Conservation (phyloP, 2,888 invertebrate genomes). For the Dryococelus australis region DNA sequence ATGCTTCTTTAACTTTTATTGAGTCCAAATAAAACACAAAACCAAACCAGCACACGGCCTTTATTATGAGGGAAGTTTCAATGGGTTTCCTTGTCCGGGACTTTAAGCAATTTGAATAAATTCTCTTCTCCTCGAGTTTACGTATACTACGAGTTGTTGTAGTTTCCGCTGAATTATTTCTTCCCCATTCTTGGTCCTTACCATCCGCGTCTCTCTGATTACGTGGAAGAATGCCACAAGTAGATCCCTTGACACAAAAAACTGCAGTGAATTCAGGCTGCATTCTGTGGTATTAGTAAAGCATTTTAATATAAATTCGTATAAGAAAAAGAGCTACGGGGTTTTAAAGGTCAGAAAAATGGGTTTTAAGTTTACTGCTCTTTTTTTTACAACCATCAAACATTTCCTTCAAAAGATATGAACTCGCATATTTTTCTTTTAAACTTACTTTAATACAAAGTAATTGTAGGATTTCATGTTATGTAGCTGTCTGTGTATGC, state of each 20-base stretch:
- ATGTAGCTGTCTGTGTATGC: no score
- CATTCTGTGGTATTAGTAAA: no score
- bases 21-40: slow-evolving; percentile 1
- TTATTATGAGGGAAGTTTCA: not conserved
- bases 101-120: slow-evolving; percentile 3
- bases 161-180: slow-evolving; percentile 16
- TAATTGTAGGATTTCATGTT: no score
- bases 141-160: not conserved
- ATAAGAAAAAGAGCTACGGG: no score
- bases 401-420: no score
- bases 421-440: no score
- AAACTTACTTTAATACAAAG: no score
- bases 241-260: not conserved
- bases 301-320: no score
- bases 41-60: not conserved
- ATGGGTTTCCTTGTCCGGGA: not conserved
- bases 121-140: slow-evolving; percentile 3
- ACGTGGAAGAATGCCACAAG: not conserved
- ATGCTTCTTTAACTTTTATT: slow-evolving; percentile 2
- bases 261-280: no score
- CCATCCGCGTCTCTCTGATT: not conserved
- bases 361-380: no score
- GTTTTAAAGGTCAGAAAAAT: no score
- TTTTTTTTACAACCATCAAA: no score
- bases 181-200: not conserved